Conservation (phyloP, 2,797 vertebrate genomes). For the Poeciliopsis presidionis region DNA sequence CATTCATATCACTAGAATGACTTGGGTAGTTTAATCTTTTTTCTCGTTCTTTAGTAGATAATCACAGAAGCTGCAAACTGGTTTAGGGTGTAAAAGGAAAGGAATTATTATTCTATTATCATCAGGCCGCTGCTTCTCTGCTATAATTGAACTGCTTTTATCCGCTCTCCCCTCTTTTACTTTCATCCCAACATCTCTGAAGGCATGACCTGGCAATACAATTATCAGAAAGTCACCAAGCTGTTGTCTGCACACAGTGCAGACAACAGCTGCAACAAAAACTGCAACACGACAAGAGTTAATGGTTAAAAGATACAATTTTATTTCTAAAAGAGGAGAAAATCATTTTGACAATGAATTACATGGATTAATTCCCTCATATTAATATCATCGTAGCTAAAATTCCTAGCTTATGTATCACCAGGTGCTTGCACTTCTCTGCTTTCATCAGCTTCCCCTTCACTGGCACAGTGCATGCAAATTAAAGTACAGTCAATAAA, state of each 20-base stretch:
- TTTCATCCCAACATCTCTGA: not conserved
- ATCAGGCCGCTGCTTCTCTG: not conserved
- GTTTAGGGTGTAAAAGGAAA: not conserved
- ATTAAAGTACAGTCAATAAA: slow-evolving; percentile 15
- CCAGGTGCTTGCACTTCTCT: not conserved
- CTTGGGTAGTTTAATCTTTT: not conserved
- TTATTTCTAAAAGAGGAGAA: not conserved
- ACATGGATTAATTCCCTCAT: not conserved
- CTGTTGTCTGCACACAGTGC: not conserved
- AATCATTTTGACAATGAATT: not conserved
- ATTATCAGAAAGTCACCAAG: not conserved
- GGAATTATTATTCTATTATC: slow-evolving; percentile 4
- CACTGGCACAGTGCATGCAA: slow-evolving; percentile 1
- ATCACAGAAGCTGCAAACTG: not conserved
- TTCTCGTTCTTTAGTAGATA: not conserved
- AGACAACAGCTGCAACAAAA: too few species aligned
- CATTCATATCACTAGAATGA: not conserved
- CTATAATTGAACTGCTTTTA: slow-evolving; percentile 3
- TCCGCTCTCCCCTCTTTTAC: not conserved
- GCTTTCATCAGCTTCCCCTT: not conserved
- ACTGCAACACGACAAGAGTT: not conserved
- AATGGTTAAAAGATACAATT: not conserved
- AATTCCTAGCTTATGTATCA: not conserved
- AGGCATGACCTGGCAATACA: not conserved
- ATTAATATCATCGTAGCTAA: not conserved